Base-by-base conservation (phyloP, 2,888 invertebrate genomes). In the Ryuthela nishihirai region DNA sequence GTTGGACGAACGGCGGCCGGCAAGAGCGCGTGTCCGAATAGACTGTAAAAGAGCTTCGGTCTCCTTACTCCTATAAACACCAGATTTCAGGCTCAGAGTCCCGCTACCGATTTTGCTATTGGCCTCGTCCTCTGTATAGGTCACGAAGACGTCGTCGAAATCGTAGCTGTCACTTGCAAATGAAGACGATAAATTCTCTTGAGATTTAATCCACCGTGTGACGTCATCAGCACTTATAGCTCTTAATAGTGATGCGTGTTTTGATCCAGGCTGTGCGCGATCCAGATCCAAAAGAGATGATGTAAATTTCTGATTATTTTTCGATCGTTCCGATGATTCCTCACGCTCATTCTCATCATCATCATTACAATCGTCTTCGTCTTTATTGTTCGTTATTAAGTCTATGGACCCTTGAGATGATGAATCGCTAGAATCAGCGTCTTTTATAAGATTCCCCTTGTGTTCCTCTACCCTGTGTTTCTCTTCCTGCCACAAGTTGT, bases 61-160 rank as follows among this genome's bases (percentile, higher is more conserved):
- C 17, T 52, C 52, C 23, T 42, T 44, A 29, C 18, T 29, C n/a
- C 17, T 20, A 12, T 39, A 17, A 10, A 20, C n/a, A 17, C 17
- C n/a, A 17, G 4, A 17, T 38, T 44, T 56, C 10, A 26, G 23
- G 15, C 42, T 26, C 4, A 44, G 39, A 17, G 23, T 15, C 7
- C 7, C 7, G 7, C 7, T n/a, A 21, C 39, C 39, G 32, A 10
- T 32, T 10, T 10, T 10, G n/a, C 10, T n/a, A 12, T 10, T 10
- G 32, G 9, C 17, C 18, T 67, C 66, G 17, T 67, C 67, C 21
- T 67, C 67, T 10, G 64, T 62, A 48, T 67, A 67, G n/a, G 64
- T 26, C 6, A 67, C 62, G 40, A 67, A 67, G 7, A 67, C 64
- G 39, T 67, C 67, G 20, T 67, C 67, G 21, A 56, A 67, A 20